Evolutionary conservation across 2,888 invertebrate species (phyloP).

Genomic region (Callyntrura sp.): DNA sequence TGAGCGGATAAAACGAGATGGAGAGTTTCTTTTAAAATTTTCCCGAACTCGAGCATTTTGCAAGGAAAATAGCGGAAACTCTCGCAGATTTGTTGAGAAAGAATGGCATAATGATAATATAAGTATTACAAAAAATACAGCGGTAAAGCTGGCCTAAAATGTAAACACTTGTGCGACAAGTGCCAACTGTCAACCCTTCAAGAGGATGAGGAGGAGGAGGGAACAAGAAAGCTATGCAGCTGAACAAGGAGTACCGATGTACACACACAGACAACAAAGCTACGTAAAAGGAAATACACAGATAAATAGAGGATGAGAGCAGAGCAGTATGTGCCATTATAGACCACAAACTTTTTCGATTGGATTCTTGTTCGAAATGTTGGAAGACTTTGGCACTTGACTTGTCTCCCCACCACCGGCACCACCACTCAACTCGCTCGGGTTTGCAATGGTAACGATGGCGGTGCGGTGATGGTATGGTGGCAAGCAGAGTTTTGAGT

Average conservation of each 20-base stretch:
- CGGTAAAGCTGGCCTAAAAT: constrained; percentile 4
- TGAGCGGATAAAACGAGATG: not conserved
- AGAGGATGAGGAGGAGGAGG: constrained; percentile 18
- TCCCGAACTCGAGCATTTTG: not conserved
- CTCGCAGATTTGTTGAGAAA: constrained; percentile 17
- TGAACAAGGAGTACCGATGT: not conserved
- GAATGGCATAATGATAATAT: not conserved
- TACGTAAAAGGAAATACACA: not conserved
- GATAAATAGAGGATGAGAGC: not conserved
- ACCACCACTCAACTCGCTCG: not conserved
- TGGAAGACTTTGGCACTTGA: constrained; percentile 57
- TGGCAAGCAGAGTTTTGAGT: constrained; percentile 20
- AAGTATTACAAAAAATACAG: constrained; percentile 15
- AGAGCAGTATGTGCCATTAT: constrained; percentile 22
- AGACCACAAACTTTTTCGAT: constrained; percentile 45
- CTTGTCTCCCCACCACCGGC: constrained; percentile 1
- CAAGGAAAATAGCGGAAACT: constrained; percentile 12
- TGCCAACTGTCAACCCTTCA: constrained; percentile 54
- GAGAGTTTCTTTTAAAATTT: not conserved
- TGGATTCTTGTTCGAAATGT: constrained; percentile 53
- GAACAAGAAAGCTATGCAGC: not conserved
- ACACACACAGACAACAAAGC: constrained; percentile 9
- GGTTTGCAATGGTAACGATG: not conserved
- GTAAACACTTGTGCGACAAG: constrained; percentile 56
- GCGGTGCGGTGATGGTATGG: not conserved